Evolutionary conservation across 2,113 vertebrate species (phyloP).

Genomic region (Hippocampus zosterae): DNA sequence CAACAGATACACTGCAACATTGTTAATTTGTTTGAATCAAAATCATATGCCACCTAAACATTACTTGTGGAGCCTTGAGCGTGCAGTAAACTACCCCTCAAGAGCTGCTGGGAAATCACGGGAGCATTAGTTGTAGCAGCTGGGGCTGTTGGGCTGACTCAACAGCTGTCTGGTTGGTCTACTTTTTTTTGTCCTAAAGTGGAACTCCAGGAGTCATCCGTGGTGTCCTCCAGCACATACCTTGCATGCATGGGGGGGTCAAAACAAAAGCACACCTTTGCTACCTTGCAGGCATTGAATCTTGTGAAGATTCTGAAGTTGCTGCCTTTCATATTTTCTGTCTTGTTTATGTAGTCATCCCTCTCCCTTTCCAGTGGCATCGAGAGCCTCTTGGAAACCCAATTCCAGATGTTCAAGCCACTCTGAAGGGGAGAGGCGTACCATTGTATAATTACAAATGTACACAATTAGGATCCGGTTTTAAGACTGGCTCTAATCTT

Average conservation of each 20-base stretch:
- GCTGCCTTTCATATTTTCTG: conserved; percentile 8
- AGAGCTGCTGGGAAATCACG: conserved; percentile 26
- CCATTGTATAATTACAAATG: conserved; percentile 52
- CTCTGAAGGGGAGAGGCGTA: conserved; percentile 31
- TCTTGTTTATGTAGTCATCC: neutral
- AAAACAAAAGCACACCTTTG: conserved; percentile 29
- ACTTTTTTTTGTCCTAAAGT: conserved; percentile 23
- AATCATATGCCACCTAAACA: neutral
- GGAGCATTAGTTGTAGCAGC: conserved; percentile 15
- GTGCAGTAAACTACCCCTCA: conserved; percentile 10
- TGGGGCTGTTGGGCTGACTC: conserved; percentile 11
- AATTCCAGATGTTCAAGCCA: conserved; percentile 41
- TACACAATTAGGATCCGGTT: conserved; percentile 48
- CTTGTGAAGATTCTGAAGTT: conserved; percentile 14
- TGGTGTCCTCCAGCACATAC: conserved; percentile 37
- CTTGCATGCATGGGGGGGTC: conserved; percentile 36
- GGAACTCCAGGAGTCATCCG: conserved; percentile 52
- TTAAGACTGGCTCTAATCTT: conserved; percentile 31
- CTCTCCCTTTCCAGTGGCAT: conserved; percentile 10
- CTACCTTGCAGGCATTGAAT: conserved; percentile 4
- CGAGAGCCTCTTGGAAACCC: conserved; percentile 18
- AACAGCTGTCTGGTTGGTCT: conserved; percentile 22
- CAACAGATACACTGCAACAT: neutral
- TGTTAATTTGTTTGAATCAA: neutral
- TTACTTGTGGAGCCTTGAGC: neutral